A percentile compares a stretch with the other conserved stretches of the same genome.
Conservation (phyloP, 1,140 invertebrate genomes). For the Globodera rostochiensis region DNA sequence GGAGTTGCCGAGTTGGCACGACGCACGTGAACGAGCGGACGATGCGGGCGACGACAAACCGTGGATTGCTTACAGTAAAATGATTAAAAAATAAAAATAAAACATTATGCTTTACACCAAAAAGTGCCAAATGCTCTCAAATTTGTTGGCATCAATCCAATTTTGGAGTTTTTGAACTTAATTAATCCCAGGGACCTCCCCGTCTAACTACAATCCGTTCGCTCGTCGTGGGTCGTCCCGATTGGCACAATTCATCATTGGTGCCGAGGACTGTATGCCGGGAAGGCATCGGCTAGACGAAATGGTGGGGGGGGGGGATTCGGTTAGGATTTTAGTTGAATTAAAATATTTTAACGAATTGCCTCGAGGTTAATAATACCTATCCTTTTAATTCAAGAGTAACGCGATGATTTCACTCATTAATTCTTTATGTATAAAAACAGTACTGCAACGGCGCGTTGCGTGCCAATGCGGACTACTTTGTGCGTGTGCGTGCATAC, state of each 20-base stretch:
- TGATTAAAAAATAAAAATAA: no score
- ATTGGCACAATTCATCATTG: slow-evolving; percentile 55
- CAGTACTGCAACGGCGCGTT: slow-evolving; percentile 61
- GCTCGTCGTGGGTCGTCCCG: slow-evolving; percentile 28
- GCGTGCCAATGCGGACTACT: slow-evolving; percentile 55
- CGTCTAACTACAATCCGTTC: slow-evolving; percentile 60
- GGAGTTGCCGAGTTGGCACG: slow-evolving; percentile 60
- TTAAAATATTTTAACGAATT: no score
- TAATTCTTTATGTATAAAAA: neutral
- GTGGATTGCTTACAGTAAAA: slow-evolving; percentile 54
- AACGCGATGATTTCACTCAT: no score
- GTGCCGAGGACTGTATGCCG: slow-evolving; percentile 57
- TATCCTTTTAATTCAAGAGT: no score
- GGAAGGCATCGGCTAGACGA: slow-evolving; percentile 55
- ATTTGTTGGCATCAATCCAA: no score
- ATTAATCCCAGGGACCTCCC: slow-evolving; percentile 39
- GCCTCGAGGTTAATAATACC: no score
- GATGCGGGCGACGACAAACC: slow-evolving; percentile 43
- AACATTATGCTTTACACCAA: no score
- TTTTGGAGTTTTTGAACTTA: no score
- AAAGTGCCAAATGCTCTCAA: no score
- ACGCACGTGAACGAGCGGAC: slow-evolving; percentile 59
- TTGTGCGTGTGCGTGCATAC: slow-evolving; percentile 60
- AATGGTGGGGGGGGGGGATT: slow-evolving; percentile 33
- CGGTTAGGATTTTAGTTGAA: no score